These are phyloP conservation scores for Sarcophaga peregrina DNA, from an alignment of 1,140 invertebrate genomes.

Conservation along the genomic window DNA sequence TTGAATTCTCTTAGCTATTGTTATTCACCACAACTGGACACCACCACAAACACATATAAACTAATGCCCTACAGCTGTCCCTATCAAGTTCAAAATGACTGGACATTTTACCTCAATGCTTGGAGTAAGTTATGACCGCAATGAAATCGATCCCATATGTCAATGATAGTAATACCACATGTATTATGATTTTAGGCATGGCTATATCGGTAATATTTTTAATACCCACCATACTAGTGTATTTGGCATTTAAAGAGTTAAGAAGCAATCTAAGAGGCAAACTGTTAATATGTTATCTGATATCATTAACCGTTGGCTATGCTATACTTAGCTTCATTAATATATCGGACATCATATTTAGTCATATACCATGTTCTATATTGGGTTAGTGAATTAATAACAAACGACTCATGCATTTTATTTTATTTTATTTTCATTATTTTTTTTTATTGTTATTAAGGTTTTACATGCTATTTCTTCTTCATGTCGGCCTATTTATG, in stretches of 20 bases:
- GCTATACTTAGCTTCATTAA: constrained; percentile 69
- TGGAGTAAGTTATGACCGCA: too few species aligned
- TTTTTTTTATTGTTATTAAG: constrained; percentile 53
- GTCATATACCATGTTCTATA: constrained; percentile 30
- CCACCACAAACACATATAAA: background rate
- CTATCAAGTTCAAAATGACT: background rate
- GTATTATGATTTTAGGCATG: constrained; percentile 67
- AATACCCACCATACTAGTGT: constrained; percentile 77
- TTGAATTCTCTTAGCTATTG: background rate
- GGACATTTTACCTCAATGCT: too few species aligned
- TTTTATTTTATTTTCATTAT: background rate
- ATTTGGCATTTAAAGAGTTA: constrained; percentile 76
- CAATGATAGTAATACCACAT: too few species aligned
- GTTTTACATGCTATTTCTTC: constrained; percentile 77
- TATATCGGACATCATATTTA: background rate
- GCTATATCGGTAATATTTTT: constrained; percentile 78
- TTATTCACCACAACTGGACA: background rate
- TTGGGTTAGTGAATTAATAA: background rate
- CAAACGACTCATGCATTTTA: background rate
- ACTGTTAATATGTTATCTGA: constrained; percentile 78
- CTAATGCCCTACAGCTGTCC: background rate
- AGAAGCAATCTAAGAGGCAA: constrained; percentile 77
- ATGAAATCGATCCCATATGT: too few species aligned
- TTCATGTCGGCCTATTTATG: constrained; percentile 81
- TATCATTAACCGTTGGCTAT: constrained; percentile 73